Evolutionary conservation across 2,888 invertebrate genomes (phyloP).

Genomic region (Drosophila neonasuta): DNA sequence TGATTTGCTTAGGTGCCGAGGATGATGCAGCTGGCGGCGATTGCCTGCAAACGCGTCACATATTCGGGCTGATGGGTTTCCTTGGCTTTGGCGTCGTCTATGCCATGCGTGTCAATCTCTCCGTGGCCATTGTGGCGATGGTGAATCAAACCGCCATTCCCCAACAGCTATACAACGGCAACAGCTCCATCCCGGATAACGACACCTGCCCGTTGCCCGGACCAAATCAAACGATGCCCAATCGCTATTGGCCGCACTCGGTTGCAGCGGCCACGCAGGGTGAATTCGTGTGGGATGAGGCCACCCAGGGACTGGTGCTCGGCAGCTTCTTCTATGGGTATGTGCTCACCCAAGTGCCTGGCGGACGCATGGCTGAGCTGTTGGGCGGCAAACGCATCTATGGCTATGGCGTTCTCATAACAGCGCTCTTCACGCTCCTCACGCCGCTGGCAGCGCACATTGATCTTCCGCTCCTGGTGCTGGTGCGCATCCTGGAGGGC

Average conservation of each 20-base stretch:
- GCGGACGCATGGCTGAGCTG: conserved; percentile 91
- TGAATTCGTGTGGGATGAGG: conserved; percentile 90
- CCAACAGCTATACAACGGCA: conserved; percentile 54
- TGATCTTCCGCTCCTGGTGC: conserved; percentile 86
- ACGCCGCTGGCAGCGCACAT: conserved; percentile 90
- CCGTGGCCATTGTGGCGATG: conserved; percentile 98
- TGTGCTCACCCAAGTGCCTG: conserved; percentile 90
- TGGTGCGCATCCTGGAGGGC: conserved; percentile 90
- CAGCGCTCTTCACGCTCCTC: conserved; percentile 91
- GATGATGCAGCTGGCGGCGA: conserved; percentile 51
- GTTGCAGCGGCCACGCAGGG: conserved; percentile 82
- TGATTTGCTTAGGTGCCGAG: conserved; percentile 10
- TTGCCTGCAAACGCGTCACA: conserved; percentile 86
- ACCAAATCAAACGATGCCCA: conserved; percentile 43
- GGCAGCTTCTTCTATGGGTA: conserved; percentile 93
- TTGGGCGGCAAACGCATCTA: conserved; percentile 94
- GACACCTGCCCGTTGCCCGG: conserved; percentile 82
- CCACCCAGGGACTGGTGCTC: conserved; percentile 90
- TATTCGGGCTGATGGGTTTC: conserved; percentile 92
- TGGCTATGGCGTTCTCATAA: conserved; percentile 90
- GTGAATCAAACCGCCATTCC: conserved; percentile 88
- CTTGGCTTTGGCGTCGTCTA: conserved; percentile 94
- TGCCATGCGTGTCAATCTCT: conserved; percentile 94
- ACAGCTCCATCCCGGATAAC: conserved; percentile 84
- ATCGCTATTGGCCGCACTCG: conserved; percentile 14